Conservation (phyloP, 2,888 invertebrate species). For the Macaria notata region DNA sequence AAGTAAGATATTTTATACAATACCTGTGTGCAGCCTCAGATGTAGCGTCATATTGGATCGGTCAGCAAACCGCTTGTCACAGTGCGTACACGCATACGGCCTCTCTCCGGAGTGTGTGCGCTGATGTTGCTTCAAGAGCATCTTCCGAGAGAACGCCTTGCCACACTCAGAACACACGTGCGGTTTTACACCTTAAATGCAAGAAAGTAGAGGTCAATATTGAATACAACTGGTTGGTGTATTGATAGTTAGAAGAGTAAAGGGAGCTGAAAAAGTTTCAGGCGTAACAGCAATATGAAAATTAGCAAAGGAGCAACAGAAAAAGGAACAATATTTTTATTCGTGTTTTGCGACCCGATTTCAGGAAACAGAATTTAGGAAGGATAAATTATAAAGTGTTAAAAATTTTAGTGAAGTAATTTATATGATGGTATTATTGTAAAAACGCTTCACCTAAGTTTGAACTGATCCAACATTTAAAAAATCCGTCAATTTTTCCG, state of each 20-base stretch:
- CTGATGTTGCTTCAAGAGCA: slow-evolving; percentile 92
- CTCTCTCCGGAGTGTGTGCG: slow-evolving; percentile 92
- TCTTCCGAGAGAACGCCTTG: slow-evolving; percentile 92
- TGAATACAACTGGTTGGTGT: neutral
- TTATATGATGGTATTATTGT: too few relatives aligned
- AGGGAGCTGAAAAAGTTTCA: too few relatives aligned
- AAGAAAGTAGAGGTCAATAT: neutral
- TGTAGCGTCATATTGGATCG: slow-evolving; percentile 93
- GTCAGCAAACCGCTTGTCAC: slow-evolving; percentile 92
- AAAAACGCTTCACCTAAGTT: too few relatives aligned
- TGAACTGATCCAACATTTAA: too few relatives aligned
- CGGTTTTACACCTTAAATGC: slow-evolving; percentile 85
- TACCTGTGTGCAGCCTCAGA: slow-evolving; percentile 88
- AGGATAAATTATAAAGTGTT: too few relatives aligned
- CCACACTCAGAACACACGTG: slow-evolving; percentile 90
- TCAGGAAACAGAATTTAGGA: too few relatives aligned
- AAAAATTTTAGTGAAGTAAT: too few relatives aligned
- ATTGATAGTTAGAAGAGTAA: neutral
- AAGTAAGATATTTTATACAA: slow-evolving; percentile 5
- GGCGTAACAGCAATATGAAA: too few relatives aligned
- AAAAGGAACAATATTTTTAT: too few relatives aligned
- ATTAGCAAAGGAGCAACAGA: too few relatives aligned
- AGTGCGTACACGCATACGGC: slow-evolving; percentile 90
- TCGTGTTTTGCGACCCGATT: too few relatives aligned
- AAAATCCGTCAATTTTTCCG: too few relatives aligned